These are phyloP conservation scores for Takifugu rubripes DNA, from an alignment of 2,797 vertebrate species.

Conservation along the genomic window DNA sequence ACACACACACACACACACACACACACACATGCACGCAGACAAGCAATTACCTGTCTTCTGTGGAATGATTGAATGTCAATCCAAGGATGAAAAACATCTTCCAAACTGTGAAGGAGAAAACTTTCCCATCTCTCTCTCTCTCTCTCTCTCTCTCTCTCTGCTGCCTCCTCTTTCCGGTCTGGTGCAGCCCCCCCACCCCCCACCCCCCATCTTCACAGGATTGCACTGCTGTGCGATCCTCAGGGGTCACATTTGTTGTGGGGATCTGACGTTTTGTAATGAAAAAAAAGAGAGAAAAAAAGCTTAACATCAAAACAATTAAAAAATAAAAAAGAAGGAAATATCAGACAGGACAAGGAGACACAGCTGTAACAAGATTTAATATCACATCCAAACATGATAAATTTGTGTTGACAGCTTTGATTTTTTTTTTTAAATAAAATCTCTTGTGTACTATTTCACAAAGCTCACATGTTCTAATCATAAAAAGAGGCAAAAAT, in stretches of 20 bases:
- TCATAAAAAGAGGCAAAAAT: too few relatives aligned
- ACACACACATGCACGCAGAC: constrained; percentile 16
- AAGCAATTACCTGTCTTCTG: constrained; percentile 35
- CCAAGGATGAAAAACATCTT: constrained; percentile 39
- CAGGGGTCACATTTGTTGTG: constrained; percentile 23
- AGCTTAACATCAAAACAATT: too few relatives aligned
- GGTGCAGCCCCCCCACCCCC: constrained; percentile 26
- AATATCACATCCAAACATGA: too few relatives aligned
- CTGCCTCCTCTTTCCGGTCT: constrained; percentile 51
- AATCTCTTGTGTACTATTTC: too few relatives aligned
- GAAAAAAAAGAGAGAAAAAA: background rate
- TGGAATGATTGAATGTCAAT: constrained; percentile 15
- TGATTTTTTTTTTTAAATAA: too few relatives aligned
- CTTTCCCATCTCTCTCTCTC: constrained; percentile 18
- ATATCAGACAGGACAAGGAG: background rate
- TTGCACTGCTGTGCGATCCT: constrained; percentile 7
- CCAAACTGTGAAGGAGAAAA: constrained; percentile 20
- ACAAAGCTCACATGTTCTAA: too few relatives aligned
- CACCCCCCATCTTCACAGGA: constrained; percentile 11
- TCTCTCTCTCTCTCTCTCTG: constrained; percentile 24
- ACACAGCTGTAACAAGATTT: background rate
- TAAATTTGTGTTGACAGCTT: too few relatives aligned
- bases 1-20: constrained; percentile 18
- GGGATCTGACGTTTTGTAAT: constrained; percentile 23
- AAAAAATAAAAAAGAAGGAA: background rate